Percentiles rank a stretch among this genome's conserved stretches.
These are phyloP conservation scores for Lineus longissimus DNA, from an alignment of 1,140 invertebrate species.

Conservation along the genomic window DNA sequence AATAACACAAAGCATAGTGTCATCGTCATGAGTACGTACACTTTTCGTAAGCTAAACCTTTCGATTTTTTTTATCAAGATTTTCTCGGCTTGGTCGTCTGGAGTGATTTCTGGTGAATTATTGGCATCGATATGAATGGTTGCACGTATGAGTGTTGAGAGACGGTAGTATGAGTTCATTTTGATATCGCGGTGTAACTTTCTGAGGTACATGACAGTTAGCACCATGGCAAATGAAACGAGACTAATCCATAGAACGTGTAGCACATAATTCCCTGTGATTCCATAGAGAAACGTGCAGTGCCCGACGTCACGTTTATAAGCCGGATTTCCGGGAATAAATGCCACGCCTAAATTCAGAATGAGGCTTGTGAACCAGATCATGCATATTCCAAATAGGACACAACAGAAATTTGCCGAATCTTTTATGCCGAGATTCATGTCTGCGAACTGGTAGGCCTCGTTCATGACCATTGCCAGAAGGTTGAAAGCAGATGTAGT, in stretches of 20 bases:
- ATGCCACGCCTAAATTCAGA: conserved; percentile 86
- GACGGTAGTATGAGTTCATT: conserved; percentile 27
- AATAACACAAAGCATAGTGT: conserved; percentile 79
- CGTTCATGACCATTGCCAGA: conserved; percentile 83
- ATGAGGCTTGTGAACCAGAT: conserved; percentile 81
- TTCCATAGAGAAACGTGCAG: conserved; percentile 71
- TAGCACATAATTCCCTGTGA: conserved; percentile 80
- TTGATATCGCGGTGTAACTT: conserved; percentile 76
- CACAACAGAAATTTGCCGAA: conserved; percentile 62
- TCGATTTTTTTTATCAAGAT: conserved; percentile 21
- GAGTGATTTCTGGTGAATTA: conserved; percentile 6
- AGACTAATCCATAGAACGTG: conserved; percentile 86
- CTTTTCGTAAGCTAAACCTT: conserved; percentile 21
- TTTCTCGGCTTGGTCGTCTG: conserved; percentile 22
- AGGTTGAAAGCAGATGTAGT: conserved; percentile 88
- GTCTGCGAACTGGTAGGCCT: conserved; percentile 78
- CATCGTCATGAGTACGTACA: conserved; percentile 58
- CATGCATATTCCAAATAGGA: conserved; percentile 86
- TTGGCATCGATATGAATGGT: conserved; percentile 29
- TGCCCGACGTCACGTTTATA: conserved; percentile 62
- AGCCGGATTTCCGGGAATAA: conserved; percentile 53
- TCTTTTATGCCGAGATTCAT: conserved; percentile 11
- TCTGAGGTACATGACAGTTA: conserved; percentile 78
- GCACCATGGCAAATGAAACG: conserved; percentile 77
- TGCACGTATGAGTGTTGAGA: conserved; percentile 34